phyloP scores from a whole-genome alignment of 2,797 vertebrate genomes.

The Coregonus suidteri region DNA sequence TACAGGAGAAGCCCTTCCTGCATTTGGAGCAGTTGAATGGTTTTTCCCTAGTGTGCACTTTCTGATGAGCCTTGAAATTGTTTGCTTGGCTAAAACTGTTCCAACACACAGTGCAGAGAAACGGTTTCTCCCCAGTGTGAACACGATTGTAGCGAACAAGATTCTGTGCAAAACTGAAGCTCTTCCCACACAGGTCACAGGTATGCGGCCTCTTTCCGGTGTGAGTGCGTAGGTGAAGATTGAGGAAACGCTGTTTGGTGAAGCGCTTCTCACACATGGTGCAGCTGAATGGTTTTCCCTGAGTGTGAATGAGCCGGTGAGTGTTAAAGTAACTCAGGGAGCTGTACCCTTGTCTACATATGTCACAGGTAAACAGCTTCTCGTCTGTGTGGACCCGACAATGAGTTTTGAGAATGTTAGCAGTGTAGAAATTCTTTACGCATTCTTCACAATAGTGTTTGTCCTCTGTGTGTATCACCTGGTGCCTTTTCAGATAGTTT shows the following conservation, averaged over 20 bases:
- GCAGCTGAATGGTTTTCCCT: conserved; percentile 54
- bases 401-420: conserved; percentile 46
- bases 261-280: conserved; percentile 45
- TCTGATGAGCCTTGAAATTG: conserved; percentile 62
- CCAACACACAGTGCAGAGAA: conserved; percentile 49
- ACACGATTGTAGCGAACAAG: conserved; percentile 58
- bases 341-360: conserved; percentile 62
- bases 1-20: conserved; percentile 41
- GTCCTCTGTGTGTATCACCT: conserved; percentile 29
- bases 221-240: conserved; percentile 56
- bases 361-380: conserved; percentile 51
- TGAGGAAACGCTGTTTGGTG: conserved; percentile 37
- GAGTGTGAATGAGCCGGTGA: conserved; percentile 57
- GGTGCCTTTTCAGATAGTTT: conserved; percentile 54
- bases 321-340: conserved; percentile 53
- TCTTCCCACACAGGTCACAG: conserved; percentile 57
- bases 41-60: conserved; percentile 52
- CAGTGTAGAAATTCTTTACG: conserved; percentile 45
- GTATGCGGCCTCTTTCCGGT: conserved; percentile 53
- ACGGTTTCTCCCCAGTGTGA: conserved; percentile 66
- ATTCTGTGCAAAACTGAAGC: conserved; percentile 60
- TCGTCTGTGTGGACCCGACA: conserved; percentile 42
- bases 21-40: conserved; percentile 53
- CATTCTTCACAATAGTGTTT: conserved; percentile 45
- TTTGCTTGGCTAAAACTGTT: conserved; percentile 61